Percentiles rank a stretch among this genome's conserved stretches.
These are phyloP conservation scores for Drosophila trapezifrons DNA, from an alignment of 1,140 invertebrate genomes.

Conservation along the genomic window DNA sequence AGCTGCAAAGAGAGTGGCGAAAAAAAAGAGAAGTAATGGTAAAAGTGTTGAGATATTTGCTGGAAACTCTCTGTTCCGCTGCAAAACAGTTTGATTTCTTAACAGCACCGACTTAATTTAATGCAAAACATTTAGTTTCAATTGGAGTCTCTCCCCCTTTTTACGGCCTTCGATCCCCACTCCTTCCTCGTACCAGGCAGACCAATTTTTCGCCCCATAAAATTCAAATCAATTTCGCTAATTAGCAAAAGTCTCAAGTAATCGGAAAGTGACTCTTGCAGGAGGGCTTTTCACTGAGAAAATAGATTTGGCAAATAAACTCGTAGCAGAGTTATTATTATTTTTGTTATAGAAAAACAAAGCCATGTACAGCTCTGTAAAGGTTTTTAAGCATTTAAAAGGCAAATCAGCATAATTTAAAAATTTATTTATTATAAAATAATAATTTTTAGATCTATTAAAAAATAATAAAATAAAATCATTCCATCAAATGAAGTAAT, in stretches of 20 bases:
- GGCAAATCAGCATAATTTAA: too few relatives aligned
- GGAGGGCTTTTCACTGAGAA: conserved; percentile 6
- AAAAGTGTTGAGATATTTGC: conserved; percentile 63
- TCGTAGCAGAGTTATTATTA: too few relatives aligned
- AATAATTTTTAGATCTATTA: neutral
- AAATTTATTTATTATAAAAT: too few relatives aligned
- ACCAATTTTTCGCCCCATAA: conserved; percentile 75
- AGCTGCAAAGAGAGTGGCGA: conserved; percentile 62
- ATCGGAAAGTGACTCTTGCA: conserved; percentile 26
- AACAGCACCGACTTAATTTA: conserved; percentile 44
- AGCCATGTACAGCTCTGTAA: too few relatives aligned
- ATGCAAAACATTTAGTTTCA: conserved; percentile 75
- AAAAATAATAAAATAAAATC: neutral
- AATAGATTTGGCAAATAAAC: neutral
- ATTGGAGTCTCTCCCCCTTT: conserved; percentile 38
- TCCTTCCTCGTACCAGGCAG: conserved; percentile 5
- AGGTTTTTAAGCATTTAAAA: too few relatives aligned
- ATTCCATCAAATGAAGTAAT: neutral
- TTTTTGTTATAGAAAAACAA: too few relatives aligned
- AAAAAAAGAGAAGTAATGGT: conserved; percentile 13
- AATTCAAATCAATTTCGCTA: conserved; percentile 83
- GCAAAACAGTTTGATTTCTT: conserved; percentile 56
- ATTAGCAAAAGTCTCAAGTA: conserved; percentile 69
- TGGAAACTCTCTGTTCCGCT: conserved; percentile 10
- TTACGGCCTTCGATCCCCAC: neutral